These are phyloP conservation scores for Sinonovacula constricta DNA, from an alignment of 1,140 invertebrate species.

Conservation along the genomic window DNA sequence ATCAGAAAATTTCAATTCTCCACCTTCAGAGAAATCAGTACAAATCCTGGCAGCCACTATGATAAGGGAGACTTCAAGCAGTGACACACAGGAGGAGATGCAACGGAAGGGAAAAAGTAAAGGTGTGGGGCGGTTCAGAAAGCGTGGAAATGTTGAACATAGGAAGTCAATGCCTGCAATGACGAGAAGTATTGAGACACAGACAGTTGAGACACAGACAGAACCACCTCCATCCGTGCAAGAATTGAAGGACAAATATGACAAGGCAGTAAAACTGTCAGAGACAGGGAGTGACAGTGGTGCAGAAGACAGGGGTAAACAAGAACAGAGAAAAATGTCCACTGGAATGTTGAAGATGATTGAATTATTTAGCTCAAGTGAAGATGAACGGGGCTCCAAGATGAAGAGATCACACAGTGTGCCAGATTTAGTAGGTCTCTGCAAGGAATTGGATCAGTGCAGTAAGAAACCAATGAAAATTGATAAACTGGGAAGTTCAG, in stretches of 20 bases:
- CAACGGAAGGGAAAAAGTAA: slow-evolving; percentile 14
- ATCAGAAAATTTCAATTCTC: no score
- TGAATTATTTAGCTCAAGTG: slow-evolving; percentile 68
- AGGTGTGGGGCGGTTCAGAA: slow-evolving; percentile 42
- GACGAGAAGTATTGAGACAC: slow-evolving; percentile 58
- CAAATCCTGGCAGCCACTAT: slow-evolving; percentile 13
- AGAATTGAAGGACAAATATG: slow-evolving; percentile 50
- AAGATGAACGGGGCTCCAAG: slow-evolving; percentile 52
- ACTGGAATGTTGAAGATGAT: slow-evolving; percentile 63
- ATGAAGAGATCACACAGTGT: slow-evolving; percentile 55
- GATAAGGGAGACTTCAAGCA: slow-evolving; percentile 6
- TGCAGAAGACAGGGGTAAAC: slow-evolving; percentile 41
- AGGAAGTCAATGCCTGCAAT: slow-evolving; percentile 65
- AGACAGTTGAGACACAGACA: slow-evolving; percentile 52
- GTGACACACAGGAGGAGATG: slow-evolving; percentile 10
- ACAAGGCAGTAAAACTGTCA: slow-evolving; percentile 39
- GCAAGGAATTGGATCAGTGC: not conserved
- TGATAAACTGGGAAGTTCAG: slow-evolving; percentile 31
- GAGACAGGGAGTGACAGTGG: slow-evolving; percentile 61
- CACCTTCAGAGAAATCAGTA: no score
- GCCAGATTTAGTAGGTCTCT: slow-evolving; percentile 51
- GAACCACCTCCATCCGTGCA: slow-evolving; percentile 18
- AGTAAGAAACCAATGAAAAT: slow-evolving; percentile 24
- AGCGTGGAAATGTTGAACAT: slow-evolving; percentile 51
- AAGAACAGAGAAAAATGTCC: slow-evolving; percentile 44